phyloP scores from a whole-genome alignment of 2,113 vertebrate species.

The Megaptera novaeangliae region DNA sequence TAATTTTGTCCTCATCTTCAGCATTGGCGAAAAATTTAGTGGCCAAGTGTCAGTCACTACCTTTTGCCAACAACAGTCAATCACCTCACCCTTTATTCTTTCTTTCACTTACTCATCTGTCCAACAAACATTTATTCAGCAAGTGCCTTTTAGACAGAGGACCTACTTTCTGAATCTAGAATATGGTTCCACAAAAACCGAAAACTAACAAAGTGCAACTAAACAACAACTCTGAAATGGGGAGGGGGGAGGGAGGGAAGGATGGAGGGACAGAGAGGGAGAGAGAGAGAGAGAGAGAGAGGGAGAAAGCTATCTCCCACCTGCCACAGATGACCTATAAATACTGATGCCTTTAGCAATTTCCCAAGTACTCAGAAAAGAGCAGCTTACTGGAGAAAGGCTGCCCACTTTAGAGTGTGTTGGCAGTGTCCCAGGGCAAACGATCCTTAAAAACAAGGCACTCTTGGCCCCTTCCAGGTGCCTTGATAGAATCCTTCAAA shows the following conservation, averaged over 20 bases:
- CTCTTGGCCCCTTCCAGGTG: background rate
- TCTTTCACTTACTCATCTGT: background rate
- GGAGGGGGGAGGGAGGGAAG: background rate
- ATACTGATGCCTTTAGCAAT: background rate
- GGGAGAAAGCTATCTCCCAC: background rate
- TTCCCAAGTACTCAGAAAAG: background rate
- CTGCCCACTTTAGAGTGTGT: background rate
- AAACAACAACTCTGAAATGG: background rate
- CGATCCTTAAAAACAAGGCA: background rate
- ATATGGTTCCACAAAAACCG: background rate
- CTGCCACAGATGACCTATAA: background rate
- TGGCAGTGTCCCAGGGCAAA: background rate
- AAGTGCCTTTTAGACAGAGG: background rate
- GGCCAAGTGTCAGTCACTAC: background rate
- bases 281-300: background rate
- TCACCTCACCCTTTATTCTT: background rate
- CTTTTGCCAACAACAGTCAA: background rate
- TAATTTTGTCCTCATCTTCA: background rate
- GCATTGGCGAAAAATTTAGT: background rate
- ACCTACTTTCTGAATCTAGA: background rate
- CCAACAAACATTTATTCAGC: background rate
- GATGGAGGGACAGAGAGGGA: background rate
- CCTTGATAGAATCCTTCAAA: background rate
- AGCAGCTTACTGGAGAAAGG: background rate
- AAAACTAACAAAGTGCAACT: background rate